Evolutionary conservation across 2,113 vertebrate species (phyloP).

Genomic region (Vulpes lagopus): DNA sequence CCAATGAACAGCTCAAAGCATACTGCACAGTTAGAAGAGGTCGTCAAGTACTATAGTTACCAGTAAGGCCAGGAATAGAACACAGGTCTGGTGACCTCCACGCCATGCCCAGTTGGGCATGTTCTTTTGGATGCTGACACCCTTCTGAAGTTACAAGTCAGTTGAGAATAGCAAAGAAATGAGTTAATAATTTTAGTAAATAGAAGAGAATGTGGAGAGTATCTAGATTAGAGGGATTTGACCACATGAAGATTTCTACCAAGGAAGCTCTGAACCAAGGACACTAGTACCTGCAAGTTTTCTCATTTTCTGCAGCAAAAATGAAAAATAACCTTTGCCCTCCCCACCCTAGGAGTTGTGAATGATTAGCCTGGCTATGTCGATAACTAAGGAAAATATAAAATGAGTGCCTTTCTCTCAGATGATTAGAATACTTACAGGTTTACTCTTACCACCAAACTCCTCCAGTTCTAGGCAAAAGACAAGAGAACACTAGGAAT

Average conservation of each 20-base stretch:
- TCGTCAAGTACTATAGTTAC: conserved; percentile 1
- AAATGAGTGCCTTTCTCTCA: neutral
- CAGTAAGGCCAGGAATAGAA: conserved; percentile 61
- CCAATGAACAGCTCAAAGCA: neutral
- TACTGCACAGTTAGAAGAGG: neutral
- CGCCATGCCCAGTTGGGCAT: neutral
- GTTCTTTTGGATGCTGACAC: conserved; percentile 61
- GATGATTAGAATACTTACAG: neutral
- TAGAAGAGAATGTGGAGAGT: conserved; percentile 12
- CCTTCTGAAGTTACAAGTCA: conserved; percentile 74
- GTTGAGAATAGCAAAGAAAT: conserved; percentile 64
- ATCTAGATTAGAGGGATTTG: neutral
- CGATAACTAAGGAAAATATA: conserved; percentile 32
- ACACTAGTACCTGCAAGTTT: conserved; percentile 23
- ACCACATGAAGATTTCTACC: conserved; percentile 17
- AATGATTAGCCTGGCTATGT: conserved; percentile 56
- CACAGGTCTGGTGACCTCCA: conserved; percentile 55
- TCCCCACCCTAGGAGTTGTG: conserved; percentile 15
- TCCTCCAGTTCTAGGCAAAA: neutral
- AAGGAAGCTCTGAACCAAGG: conserved; percentile 51
- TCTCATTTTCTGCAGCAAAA: conserved; percentile 58
- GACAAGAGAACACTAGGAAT: neutral
- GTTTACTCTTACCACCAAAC: neutral
- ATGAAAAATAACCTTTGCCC: conserved; percentile 61
- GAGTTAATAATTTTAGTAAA: conserved; percentile 60